Conservation (phyloP, 2,888 invertebrate species). For the Ernsta delagoae region DNA sequence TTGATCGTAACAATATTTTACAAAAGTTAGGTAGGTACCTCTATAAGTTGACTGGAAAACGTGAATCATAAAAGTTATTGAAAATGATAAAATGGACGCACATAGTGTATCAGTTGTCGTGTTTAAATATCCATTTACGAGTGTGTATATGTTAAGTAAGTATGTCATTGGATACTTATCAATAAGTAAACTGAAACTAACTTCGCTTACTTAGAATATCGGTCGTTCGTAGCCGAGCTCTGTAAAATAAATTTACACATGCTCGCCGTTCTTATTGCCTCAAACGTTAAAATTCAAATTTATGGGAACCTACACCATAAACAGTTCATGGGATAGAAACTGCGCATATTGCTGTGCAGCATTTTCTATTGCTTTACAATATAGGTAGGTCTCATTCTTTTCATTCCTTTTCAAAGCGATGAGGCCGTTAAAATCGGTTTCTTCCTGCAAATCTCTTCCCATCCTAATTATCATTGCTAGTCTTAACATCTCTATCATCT, state of each 20-base stretch:
- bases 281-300: background rate
- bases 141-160: slow-evolving; percentile 43
- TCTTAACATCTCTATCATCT: no score
- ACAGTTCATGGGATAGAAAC: background rate
- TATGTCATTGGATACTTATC: slow-evolving; percentile 60
- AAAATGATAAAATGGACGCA: background rate
- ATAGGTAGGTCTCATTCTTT: no score
- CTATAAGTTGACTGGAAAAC: no score
- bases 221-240: slow-evolving; percentile 45
- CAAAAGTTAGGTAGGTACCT: no score
- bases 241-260: slow-evolving; percentile 37
- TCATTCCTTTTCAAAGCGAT: no score
- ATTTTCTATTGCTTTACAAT: background rate
- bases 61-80: background rate
- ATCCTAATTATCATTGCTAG: no score
- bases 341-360: background rate
- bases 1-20: no score
- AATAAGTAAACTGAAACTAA: slow-evolving; percentile 69
- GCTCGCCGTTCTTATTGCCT: slow-evolving; percentile 4
- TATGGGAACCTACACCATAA: background rate
- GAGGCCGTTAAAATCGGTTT: no score
- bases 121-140: slow-evolving; percentile 53
- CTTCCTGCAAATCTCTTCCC: no score
- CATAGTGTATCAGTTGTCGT: slow-evolving; percentile 45
- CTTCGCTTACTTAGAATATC: slow-evolving; percentile 66